phyloP scores from a whole-genome alignment of 2,797 vertebrate species.

The Dendrocincla fuliginosa region DNA sequence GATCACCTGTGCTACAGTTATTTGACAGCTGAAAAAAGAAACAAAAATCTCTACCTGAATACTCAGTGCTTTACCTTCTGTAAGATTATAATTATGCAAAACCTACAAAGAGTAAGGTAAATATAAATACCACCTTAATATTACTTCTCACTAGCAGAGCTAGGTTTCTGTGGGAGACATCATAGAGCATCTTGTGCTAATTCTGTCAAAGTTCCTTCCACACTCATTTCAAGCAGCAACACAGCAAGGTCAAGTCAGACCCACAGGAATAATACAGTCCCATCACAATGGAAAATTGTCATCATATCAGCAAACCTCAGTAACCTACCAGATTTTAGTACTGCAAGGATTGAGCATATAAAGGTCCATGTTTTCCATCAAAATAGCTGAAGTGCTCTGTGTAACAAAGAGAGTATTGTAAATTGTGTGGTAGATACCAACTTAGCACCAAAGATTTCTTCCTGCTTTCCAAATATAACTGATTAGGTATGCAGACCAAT shows the following conservation, averaged over 20 bases:
- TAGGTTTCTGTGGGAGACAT: background rate
- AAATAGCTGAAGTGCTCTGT: constrained; percentile 96
- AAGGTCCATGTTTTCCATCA: constrained; percentile 98
- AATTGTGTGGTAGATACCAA: background rate
- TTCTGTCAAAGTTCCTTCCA: background rate
- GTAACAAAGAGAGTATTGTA: constrained; percentile 7
- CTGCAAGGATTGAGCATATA: constrained; percentile 99
- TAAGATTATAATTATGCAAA: background rate
- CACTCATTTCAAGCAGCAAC: background rate
- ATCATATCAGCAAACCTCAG: background rate
- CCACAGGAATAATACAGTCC: background rate
- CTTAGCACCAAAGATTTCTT: background rate
- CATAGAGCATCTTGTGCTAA: background rate
- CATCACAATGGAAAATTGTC: background rate
- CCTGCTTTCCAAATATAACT: background rate
- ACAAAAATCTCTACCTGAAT: background rate
- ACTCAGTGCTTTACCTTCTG: background rate
- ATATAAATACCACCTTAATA: background rate
- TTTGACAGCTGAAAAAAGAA: background rate
- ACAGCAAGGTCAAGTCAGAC: background rate
- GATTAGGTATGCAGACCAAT: background rate
- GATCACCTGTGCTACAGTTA: background rate
- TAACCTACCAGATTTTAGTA: constrained; percentile 95
- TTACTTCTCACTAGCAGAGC: background rate
- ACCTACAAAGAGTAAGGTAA: background rate